Percentiles rank a stretch among this genome's conserved stretches.
phyloP scores from a whole-genome alignment of 2,797 vertebrate genomes.

The Etheostoma nigrum region DNA sequence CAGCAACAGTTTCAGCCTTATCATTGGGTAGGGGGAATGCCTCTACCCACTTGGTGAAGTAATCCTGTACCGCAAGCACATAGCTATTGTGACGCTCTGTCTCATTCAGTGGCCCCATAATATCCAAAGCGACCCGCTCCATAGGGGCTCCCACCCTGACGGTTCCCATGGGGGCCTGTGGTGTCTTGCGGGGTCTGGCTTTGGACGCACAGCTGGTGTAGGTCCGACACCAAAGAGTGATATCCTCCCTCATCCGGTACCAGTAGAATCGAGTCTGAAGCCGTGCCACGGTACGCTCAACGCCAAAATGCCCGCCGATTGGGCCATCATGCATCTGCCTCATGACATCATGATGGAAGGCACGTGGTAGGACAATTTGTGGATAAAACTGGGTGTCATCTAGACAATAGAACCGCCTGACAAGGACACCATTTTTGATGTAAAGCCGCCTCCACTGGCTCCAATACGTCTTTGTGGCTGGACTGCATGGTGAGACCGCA shows the following conservation, averaged over 20 bases:
- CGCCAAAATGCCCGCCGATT: conserved; percentile 51
- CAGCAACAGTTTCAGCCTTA: conserved; percentile 27
- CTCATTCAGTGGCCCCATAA: no score
- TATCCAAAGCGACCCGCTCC: no score
- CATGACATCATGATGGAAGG: conserved; percentile 26
- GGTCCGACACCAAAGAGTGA: no score
- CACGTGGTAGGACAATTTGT: conserved; percentile 29
- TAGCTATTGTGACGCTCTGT: conserved; percentile 1
- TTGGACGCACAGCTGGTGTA: no score
- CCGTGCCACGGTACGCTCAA: no score
- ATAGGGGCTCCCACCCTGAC: no score
- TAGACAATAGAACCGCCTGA: conserved; percentile 11
- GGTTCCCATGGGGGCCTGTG: no score
- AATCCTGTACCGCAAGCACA: conserved; percentile 22
- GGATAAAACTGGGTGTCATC: conserved; percentile 29
- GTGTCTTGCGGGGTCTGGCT: no score
- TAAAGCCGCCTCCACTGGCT: conserved; percentile 40
- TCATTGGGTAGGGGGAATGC: conserved; percentile 12
- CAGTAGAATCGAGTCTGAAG: no score
- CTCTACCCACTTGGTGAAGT: conserved; percentile 9
- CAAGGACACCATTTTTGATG: conserved; percentile 13
- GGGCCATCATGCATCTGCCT: conserved; percentile 44
- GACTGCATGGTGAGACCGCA: conserved; percentile 17
- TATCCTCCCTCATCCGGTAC: no score
- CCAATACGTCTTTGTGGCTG: conserved; percentile 53